phyloP scores from a whole-genome alignment of 2,888 invertebrate genomes.

The Saturnia pavonia region DNA sequence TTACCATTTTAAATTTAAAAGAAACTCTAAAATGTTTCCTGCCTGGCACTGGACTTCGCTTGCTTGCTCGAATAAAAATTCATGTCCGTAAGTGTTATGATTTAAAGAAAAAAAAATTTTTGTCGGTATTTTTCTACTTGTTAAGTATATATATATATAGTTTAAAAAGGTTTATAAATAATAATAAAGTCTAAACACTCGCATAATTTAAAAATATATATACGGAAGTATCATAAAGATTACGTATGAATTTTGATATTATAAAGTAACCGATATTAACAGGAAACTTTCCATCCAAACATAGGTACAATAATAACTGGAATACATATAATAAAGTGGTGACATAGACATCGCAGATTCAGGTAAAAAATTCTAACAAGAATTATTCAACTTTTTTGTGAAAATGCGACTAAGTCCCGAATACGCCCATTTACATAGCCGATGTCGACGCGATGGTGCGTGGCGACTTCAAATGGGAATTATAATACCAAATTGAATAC shows the following conservation, averaged over 20 bases:
- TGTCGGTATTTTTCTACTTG: no score
- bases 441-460: slow-evolving; percentile 81
- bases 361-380: slow-evolving; percentile 49
- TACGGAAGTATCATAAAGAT: slow-evolving; percentile 32
- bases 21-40: slow-evolving; percentile 74
- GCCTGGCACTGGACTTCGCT: slow-evolving; percentile 64
- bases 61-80: slow-evolving; percentile 71
- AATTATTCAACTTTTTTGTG: slow-evolving; percentile 62
- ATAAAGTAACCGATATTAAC: slow-evolving; percentile 15
- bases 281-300: neutral
- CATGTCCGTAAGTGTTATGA: slow-evolving; percentile 59
- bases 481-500: slow-evolving; percentile 84
- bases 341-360: slow-evolving; percentile 30
- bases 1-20: slow-evolving; percentile 81
- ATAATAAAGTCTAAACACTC: no score
- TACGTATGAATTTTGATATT: slow-evolving; percentile 36
- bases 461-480: slow-evolving; percentile 82
- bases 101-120: no score
- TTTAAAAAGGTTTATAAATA: no score
- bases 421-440: slow-evolving; percentile 81
- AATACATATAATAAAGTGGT: neutral
- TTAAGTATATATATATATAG: no score
- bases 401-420: slow-evolving; percentile 75
- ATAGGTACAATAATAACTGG: neutral
- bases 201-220: no score